A percentile compares a stretch with the other conserved stretches of the same genome.
Conservation (phyloP, 2,888 invertebrate species). For the Leistus spinibarbis region DNA sequence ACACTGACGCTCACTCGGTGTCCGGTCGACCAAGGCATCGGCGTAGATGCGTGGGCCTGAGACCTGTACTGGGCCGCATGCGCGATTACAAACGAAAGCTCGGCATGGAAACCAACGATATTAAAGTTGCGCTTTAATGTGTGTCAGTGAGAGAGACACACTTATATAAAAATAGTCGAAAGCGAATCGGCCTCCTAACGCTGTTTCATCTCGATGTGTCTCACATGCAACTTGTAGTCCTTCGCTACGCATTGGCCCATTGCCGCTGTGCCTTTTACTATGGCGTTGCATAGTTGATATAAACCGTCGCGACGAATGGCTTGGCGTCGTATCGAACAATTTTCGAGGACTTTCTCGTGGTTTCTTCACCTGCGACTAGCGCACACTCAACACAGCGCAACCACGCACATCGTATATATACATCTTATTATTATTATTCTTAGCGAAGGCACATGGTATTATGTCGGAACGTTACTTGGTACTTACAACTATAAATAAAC, state of each 20-base stretch:
- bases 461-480: too few relatives aligned
- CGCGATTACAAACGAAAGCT: background rate
- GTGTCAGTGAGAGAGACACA: background rate
- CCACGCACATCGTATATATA: background rate
- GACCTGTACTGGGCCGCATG: background rate
- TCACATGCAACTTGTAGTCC: background rate
- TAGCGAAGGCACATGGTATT: too few relatives aligned
- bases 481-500: too few relatives aligned
- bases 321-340: background rate
- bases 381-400: background rate
- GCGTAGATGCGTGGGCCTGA: conserved; percentile 1
- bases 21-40: background rate
- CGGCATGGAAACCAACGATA: background rate
- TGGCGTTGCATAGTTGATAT: background rate
- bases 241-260: background rate
- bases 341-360: background rate
- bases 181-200: background rate
- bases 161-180: background rate
- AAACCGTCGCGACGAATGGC: background rate
- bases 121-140: background rate
- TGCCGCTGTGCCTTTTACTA: background rate
- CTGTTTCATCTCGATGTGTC: background rate
- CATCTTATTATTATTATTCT: background rate
- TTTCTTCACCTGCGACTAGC: background rate
- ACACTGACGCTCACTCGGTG: background rate